Base-by-base conservation (phyloP, 1,140 invertebrate genomes). In the Lepidurus packardi region DNA sequence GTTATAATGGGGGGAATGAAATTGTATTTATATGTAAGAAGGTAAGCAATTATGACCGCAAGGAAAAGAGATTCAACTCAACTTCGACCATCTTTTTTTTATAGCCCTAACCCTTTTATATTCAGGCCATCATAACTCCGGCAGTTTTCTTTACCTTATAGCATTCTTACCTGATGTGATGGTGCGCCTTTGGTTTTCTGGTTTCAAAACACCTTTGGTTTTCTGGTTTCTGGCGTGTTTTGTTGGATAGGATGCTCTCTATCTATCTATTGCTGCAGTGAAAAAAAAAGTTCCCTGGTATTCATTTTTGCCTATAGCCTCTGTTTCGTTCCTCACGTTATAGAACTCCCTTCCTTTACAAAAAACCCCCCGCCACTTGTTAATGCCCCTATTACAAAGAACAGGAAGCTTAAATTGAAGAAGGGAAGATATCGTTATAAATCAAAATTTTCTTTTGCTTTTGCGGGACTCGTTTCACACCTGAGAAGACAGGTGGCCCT, bases 361-460 rank as follows among this genome's bases (percentile, higher is more conserved):
- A 65, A 65, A 65, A 65, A 65, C 53, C 53, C 53, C 53, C 53
- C 53, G 53, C 53, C 53, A 65, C 53, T 65, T 65, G 53, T 65
- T 65, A 65, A 65, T 65, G 53, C 53, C 53, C 53, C 53, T 65
- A 65, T 65, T 65, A 65, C 53, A 65, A 65, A 65, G 53, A 65
- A 65, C 53, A 65, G 53, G 53, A 65, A 65, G 53, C 53, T 65
- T 65, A n/a, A 65, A 65, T 65, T 65, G 53, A 65, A 65, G 53
- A 65, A 65, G 53, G 53, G 53, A 65, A 65, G 53, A 65, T 65
- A 65, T 65, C 53, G 53, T 65, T 65, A 65, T 65, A 65, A 65
- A 65, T 65, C 53, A 65, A 65, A 65, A 65, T 65, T 65, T 65
- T 65, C 53, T 65, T 65, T 65, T 65, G 53, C 53, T 65, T 65